Evolutionary conservation across 2,113 vertebrate genomes (phyloP).

Genomic region (Ariopsis seemanni): DNA sequence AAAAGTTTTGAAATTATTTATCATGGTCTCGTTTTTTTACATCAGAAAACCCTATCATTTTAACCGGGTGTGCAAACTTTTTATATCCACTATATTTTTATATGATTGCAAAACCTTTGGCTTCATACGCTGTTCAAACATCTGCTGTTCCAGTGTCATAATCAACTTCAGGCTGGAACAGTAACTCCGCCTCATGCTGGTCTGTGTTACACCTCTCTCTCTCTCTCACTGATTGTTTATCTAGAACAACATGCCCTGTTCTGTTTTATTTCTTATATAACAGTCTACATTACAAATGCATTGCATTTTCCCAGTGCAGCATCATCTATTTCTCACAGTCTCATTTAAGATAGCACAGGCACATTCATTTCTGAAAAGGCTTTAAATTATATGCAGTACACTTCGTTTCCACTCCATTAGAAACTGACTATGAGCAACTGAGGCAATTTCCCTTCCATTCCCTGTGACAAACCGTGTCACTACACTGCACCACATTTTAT

Average conservation of each 20-base stretch:
- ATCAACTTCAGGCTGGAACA: neutral
- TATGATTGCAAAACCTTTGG: neutral
- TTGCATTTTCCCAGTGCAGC: neutral
- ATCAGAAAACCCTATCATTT: no score
- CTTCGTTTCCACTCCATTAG: constrained; percentile 49
- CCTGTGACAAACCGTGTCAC: constrained; percentile 17
- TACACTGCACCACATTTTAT: neutral
- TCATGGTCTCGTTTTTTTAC: no score
- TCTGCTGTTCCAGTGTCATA: neutral
- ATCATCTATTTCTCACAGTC: neutral
- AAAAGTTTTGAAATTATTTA: no score
- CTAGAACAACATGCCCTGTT: neutral
- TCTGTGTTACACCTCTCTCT: no score
- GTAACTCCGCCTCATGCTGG: neutral
- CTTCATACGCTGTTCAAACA: neutral
- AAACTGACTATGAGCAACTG: constrained; percentile 42
- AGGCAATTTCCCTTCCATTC: constrained; percentile 38
- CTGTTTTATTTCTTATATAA: neutral
- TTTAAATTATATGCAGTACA: constrained; percentile 14
- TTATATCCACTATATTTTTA: neutral
- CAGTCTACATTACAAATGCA: neutral
- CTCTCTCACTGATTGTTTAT: neutral
- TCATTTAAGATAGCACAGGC: neutral
- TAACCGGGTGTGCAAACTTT: no score
- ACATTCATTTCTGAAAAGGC: constrained; percentile 11